Base-by-base conservation (phyloP, 2,113 vertebrate species). In the Athene noctua region DNA sequence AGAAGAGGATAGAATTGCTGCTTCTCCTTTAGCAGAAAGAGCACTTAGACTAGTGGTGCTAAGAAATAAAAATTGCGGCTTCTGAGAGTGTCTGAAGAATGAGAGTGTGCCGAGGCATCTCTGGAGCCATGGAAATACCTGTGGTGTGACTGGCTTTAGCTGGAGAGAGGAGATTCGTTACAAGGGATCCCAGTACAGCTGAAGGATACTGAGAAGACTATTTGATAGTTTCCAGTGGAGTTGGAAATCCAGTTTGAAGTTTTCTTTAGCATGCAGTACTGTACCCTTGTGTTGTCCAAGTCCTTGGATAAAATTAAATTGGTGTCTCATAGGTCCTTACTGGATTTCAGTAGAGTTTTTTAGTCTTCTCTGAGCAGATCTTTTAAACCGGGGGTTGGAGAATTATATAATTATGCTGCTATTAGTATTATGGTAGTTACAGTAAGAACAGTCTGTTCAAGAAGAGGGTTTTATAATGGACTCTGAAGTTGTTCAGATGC, bases 381-480 rank as follows among this genome's bases (percentile, higher is more conserved):
- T 92, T 89, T 89, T 77, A 91, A 88, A 90, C 54, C 0, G 14
- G 66, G 74, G 36, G 62, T 54, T 96, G 94, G 62, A 82, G 62
- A 94, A 80, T 95, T 91, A 82, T 12, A 42, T 95, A 77, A 94
- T 92, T 92, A 82, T 77, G 71, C 66, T 91, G 70, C 84, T 95
- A 77, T 95, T 90, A 90, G 86, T 91, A 91, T 59, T 87, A 92
- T 85, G 73, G 74, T 78, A 72, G 94, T 46, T 95, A 70, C 20
- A 70, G 77, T 51, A 91, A 51, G 83, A 94, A 66, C 67, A 91
- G 7, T 84, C 89, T 96, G 65, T 96, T 93, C 32, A 2, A 92
- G 66, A 90, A 74, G 49, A 86, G 58, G 46, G 91, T 73, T 94
- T 91, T 91, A 18, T 88, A 66, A 86, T 63, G 89, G 87, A 72